Evolutionary conservation across 2,113 vertebrate genomes (phyloP).

Genomic region (Halichoeres trimaculatus): DNA sequence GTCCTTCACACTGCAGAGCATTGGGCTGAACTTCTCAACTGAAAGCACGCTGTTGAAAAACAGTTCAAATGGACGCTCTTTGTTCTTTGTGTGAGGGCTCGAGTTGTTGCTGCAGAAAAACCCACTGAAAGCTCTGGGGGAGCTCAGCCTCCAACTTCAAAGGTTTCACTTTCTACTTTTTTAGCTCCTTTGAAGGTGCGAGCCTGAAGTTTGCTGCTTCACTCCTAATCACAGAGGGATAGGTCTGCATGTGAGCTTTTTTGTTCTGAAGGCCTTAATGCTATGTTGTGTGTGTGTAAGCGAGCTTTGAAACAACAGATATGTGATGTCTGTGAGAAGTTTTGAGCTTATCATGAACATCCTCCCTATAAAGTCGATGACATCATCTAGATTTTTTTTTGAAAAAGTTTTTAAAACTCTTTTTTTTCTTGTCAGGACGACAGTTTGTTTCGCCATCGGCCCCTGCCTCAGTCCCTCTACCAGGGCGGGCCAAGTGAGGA

Average conservation of each 20-base stretch:
- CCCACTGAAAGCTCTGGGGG: constrained; percentile 49
- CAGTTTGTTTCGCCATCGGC: constrained; percentile 59
- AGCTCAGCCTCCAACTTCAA: constrained; percentile 61
- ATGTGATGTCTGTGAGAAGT: constrained; percentile 8
- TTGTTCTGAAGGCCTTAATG: constrained; percentile 52
- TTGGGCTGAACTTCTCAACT: constrained; percentile 31
- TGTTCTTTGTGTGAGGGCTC: constrained; percentile 47
- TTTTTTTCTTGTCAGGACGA: constrained; percentile 66
- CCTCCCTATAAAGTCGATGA: not conserved
- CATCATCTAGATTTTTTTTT: not conserved
- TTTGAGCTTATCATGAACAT: not conserved
- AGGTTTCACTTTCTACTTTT: constrained; percentile 60
- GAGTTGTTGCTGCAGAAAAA: constrained; percentile 33
- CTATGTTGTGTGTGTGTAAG: constrained; percentile 13
- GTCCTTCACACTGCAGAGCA: constrained; percentile 37
- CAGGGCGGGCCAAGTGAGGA: constrained; percentile 87
- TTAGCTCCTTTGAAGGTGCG: constrained; percentile 60
- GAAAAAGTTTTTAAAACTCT: not conserved
- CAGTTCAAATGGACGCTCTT: constrained; percentile 52
- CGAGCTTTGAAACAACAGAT: constrained; percentile 36
- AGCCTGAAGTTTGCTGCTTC: constrained; percentile 50
- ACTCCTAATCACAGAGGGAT: constrained; percentile 46
- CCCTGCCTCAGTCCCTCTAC: constrained; percentile 68
- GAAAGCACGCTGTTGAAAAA: constrained; percentile 12
- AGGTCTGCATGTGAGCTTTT: constrained; percentile 28